A percentile compares a stretch with the other conserved stretches of the same genome.
These are phyloP conservation scores for Ptychobarbus kaznakovi DNA, from an alignment of 2,797 vertebrate species.

Conservation along the genomic window DNA sequence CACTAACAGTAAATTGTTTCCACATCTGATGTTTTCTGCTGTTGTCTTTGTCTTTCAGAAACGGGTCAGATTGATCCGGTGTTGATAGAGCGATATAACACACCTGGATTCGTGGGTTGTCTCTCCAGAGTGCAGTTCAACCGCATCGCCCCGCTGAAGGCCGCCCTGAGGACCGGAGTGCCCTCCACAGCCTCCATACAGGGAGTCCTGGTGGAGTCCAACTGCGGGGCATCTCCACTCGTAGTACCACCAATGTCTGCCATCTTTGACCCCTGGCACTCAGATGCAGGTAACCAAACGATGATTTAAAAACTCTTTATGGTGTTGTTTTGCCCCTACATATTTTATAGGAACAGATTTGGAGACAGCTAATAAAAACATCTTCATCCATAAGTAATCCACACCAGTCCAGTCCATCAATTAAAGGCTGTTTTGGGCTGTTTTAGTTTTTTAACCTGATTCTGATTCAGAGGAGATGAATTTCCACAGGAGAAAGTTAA, in stretches of 20 bases:
- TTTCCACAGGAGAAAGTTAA: background rate
- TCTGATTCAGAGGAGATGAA: background rate
- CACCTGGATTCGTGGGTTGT: slow-evolving; percentile 94
- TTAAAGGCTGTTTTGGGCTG: background rate
- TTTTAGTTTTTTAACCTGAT: background rate
- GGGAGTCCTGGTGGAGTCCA: slow-evolving; percentile 94
- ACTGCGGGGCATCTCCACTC: slow-evolving; percentile 94
- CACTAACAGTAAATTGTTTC: background rate
- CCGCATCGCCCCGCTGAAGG: slow-evolving; percentile 90
- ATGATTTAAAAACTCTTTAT: background rate
- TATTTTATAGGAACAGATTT: background rate
- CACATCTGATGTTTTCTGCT: background rate
- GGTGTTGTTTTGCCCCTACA: background rate
- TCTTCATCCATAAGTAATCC: background rate
- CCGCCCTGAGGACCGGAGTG: slow-evolving; percentile 83
- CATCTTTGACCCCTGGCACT: slow-evolving; percentile 90
- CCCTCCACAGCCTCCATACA: slow-evolving; percentile 85
- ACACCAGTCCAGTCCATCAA: background rate
- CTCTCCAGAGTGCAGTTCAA: slow-evolving; percentile 94
- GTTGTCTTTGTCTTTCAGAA: slow-evolving; percentile 76
- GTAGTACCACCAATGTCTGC: slow-evolving; percentile 91
- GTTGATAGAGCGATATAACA: slow-evolving; percentile 92
- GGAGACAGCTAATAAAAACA: background rate
- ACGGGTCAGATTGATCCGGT: slow-evolving; percentile 93
- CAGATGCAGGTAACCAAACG: slow-evolving; percentile 84